Conservation (phyloP, 1,140 invertebrate species). For the Proctacanthus coquilletti region DNA sequence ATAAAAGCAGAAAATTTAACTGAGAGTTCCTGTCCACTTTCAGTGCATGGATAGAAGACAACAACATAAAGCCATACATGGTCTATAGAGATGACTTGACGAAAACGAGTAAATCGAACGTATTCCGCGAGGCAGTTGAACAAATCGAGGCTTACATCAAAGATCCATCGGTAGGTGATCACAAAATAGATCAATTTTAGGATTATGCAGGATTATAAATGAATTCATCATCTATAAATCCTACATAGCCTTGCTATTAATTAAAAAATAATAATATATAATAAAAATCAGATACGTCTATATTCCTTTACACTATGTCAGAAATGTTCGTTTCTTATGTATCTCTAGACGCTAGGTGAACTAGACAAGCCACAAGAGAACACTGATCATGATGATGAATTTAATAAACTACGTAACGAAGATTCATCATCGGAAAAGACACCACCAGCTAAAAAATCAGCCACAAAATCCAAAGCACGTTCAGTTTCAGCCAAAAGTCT, state of each 20-base stretch:
- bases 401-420: conserved; percentile 46
- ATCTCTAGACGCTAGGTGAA: too few relatives aligned
- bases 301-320: too few relatives aligned
- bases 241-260: too few relatives aligned
- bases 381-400: conserved; percentile 36
- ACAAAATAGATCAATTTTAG: too few relatives aligned
- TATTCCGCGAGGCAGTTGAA: conserved; percentile 71
- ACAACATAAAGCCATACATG: conserved; percentile 66
- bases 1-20: background rate
- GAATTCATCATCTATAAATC: too few relatives aligned
- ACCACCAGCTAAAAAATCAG: conserved; percentile 5
- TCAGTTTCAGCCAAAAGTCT: background rate
- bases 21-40: conserved; percentile 1
- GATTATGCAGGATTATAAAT: too few relatives aligned
- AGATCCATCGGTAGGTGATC: conserved; percentile 53
- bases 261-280: too few relatives aligned
- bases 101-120: conserved; percentile 57
- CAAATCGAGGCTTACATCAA: conserved; percentile 74
- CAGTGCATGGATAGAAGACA: conserved; percentile 84
- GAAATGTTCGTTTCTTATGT: too few relatives aligned
- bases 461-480: conserved; percentile 11
- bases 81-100: conserved; percentile 63
- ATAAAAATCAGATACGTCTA: too few relatives aligned
- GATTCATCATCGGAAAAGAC: background rate
- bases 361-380: too few relatives aligned